Percentiles rank a stretch among this genome's conserved stretches.
phyloP scores from a whole-genome alignment of 2,797 vertebrate species.

The Trematomus bernacchii region DNA sequence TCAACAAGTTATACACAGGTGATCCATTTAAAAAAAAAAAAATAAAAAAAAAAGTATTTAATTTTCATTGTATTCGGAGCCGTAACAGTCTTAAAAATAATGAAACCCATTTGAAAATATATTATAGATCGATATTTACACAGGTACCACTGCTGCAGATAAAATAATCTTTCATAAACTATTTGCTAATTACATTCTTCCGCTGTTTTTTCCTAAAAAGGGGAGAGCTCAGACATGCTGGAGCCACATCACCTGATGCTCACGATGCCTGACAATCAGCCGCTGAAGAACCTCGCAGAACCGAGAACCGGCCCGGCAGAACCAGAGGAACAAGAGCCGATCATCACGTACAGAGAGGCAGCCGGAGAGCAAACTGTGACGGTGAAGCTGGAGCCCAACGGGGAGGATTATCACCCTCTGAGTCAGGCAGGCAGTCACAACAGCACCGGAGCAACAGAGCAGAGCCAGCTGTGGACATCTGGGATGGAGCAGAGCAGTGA shows the following conservation, averaged over 20 bases:
- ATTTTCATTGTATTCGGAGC: too few species aligned
- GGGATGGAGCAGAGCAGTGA: constrained; percentile 16
- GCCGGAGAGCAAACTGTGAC: neutral
- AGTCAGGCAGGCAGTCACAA: neutral
- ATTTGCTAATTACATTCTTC: neutral
- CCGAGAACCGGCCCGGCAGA: neutral
- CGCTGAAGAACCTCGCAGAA: constrained; percentile 38
- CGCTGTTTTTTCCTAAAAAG: constrained; percentile 33
- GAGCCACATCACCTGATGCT: constrained; percentile 61
- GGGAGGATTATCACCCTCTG: constrained; percentile 27
- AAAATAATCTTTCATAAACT: too few species aligned
- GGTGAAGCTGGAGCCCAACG: constrained; percentile 58
- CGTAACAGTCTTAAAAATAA: too few species aligned
- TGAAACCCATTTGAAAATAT: too few species aligned
- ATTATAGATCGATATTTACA: too few species aligned
- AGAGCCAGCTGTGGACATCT: constrained; percentile 51
- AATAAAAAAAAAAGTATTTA: too few species aligned
- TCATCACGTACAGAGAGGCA: neutral
- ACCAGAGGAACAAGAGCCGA: constrained; percentile 28
- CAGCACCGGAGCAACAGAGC: neutral
- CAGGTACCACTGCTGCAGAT: neutral
- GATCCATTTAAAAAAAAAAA: too few species aligned
- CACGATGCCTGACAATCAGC: constrained; percentile 33
- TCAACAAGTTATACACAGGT: too few species aligned
- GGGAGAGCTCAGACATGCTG: constrained; percentile 53